A percentile compares a stretch with the other conserved stretches of the same genome.
Conservation (phyloP, 53 echinoderm and acorn worm genomes). For the Mesocentrotus franciscanus region DNA sequence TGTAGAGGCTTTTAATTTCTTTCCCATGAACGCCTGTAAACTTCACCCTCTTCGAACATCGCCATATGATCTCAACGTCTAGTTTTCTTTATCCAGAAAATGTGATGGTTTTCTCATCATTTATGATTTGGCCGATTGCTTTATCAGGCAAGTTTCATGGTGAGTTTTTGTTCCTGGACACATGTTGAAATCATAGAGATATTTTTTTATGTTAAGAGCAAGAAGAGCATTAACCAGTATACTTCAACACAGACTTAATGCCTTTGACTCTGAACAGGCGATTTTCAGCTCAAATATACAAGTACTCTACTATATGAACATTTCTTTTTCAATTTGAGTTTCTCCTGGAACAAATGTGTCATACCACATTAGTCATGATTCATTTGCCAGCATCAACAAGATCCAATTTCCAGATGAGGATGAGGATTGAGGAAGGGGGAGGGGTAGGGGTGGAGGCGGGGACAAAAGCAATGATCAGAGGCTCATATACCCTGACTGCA, state of each 20-base stretch:
- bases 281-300: no score
- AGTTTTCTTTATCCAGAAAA: background rate
- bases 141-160: background rate
- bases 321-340: no score
- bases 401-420: background rate
- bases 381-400: background rate
- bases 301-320: no score
- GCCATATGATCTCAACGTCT: background rate
- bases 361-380: background rate
- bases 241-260: no score
- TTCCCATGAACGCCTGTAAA: background rate
- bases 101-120: background rate
- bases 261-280: no score
- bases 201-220: no score
- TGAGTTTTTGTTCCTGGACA: background rate
- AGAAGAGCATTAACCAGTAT: no score
- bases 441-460: background rate
- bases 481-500: background rate
- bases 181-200: background rate
- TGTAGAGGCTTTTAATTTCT: background rate
- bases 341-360: background rate
- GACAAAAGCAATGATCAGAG: background rate
- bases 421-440: background rate
- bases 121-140: background rate
- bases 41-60: background rate